These are phyloP conservation scores for Epizoanthus ramosus DNA, from an alignment of 92 coral and sea anemone species.

Conservation along the genomic window DNA sequence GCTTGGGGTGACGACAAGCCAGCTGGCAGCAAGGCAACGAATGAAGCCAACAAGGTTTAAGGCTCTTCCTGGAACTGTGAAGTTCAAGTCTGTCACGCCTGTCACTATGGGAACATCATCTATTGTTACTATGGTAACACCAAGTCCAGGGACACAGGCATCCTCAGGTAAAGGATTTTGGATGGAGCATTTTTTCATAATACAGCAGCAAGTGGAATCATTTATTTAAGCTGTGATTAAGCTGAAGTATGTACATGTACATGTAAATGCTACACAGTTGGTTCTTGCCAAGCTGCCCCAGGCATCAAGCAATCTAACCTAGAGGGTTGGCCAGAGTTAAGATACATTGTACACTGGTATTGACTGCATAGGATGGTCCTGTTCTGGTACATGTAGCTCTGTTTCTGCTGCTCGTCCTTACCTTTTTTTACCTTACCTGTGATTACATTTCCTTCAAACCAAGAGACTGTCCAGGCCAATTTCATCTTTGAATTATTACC, in stretches of 20 bases:
- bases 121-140: conserved; percentile 80
- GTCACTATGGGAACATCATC: conserved; percentile 83
- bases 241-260: too few relatives aligned
- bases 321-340: background rate
- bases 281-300: background rate
- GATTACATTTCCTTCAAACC: background rate
- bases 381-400: too few relatives aligned
- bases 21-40: conserved; percentile 77
- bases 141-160: conserved; percentile 67
- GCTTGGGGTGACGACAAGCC: conserved; percentile 66
- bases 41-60: conserved; percentile 79
- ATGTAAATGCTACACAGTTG: too few relatives aligned
- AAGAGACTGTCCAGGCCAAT: too few relatives aligned
- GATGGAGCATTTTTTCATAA: background rate
- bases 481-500: too few relatives aligned
- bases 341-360: background rate
- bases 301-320: background rate
- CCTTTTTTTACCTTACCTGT: too few relatives aligned
- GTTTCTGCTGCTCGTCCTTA: background rate
- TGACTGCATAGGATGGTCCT: background rate
- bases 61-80: conserved; percentile 86
- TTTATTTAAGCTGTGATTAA: background rate
- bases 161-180: conserved; percentile 48
- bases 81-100: conserved; percentile 82
- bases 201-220: background rate